These are phyloP conservation scores for Atractosteus spatula DNA, from an alignment of 2,113 vertebrate species.

Conservation along the genomic window DNA sequence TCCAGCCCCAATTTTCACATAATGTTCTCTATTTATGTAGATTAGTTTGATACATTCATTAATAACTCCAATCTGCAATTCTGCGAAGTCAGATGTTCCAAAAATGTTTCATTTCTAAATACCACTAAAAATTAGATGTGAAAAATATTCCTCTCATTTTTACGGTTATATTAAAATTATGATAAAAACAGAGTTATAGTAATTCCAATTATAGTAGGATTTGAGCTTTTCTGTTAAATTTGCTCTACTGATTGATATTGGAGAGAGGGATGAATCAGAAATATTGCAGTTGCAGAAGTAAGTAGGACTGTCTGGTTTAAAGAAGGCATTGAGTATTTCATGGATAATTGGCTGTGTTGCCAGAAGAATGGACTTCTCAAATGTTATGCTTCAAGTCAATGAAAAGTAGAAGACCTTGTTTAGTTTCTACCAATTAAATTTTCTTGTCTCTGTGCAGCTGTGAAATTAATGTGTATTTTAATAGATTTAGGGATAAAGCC, in stretches of 20 bases:
- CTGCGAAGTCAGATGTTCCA: no score
- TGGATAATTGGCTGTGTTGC: constrained; percentile 52
- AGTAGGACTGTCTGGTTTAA: constrained; percentile 25
- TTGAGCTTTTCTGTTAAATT: neutral
- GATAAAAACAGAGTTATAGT: neutral
- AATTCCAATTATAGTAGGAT: neutral
- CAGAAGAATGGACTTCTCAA: constrained; percentile 44
- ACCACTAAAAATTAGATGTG: no score
- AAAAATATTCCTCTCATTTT: no score
- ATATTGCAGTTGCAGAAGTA: constrained; percentile 1
- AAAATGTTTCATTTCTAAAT: no score
- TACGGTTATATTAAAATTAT: no score
- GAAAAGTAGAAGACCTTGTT: constrained; percentile 42
- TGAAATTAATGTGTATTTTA: constrained; percentile 61
- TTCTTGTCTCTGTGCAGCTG: constrained; percentile 58
- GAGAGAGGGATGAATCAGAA: constrained; percentile 6
- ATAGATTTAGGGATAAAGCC: constrained; percentile 46
- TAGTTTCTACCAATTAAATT: constrained; percentile 57
- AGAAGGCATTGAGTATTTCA: constrained; percentile 47
- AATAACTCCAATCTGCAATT: no score
- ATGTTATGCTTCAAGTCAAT: constrained; percentile 40
- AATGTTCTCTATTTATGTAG: no score
- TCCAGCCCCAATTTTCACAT: no score
- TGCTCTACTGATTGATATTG: neutral
- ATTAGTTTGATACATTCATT: no score